Conservation (phyloP, 30 jellyfish, hydroid and myxozoan genomes). For the Chrysaora quinquecirrha region DNA sequence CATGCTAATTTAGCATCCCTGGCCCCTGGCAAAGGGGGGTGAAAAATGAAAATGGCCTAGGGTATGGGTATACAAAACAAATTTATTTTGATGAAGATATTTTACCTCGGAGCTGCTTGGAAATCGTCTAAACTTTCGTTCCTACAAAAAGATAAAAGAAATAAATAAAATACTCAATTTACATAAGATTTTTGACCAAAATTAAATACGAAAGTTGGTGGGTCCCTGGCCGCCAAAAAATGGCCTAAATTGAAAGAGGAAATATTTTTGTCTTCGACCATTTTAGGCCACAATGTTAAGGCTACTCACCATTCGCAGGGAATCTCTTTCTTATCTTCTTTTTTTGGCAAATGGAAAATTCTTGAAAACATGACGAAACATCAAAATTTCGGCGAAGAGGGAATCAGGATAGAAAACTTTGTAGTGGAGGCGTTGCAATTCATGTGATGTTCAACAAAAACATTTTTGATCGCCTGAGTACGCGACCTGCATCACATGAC, state of each 20-base stretch:
- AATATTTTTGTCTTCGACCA: no score
- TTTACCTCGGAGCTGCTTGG: conserved; percentile 74
- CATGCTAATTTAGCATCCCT: no score
- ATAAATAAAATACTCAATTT: not conserved
- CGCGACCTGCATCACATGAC: conserved; percentile 52
- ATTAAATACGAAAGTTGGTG: not conserved
- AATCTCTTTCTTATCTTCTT: conserved; percentile 64
- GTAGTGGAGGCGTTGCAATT: conserved; percentile 15
- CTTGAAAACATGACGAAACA: conserved; percentile 68
- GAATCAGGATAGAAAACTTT: not conserved
- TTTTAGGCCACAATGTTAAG: no score
- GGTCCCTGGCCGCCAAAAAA: not conserved
- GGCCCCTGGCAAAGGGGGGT: no score
- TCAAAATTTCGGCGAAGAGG: not conserved
- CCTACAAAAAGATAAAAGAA: conserved; percentile 21
- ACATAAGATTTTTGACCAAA: no score
- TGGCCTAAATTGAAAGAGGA: no score
- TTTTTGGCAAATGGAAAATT: conserved; percentile 45
- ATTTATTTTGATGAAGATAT: not conserved
- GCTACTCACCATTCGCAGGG: conserved; percentile 67
- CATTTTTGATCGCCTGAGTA: conserved; percentile 35
- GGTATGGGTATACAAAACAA: no score
- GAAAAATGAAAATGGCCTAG: no score
- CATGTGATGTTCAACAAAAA: conserved; percentile 47
- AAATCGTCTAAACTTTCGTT: conserved; percentile 46